These are phyloP conservation scores for Anthopleura sola DNA, from an alignment of 64 coral and sea anemone genomes.

Conservation along the genomic window DNA sequence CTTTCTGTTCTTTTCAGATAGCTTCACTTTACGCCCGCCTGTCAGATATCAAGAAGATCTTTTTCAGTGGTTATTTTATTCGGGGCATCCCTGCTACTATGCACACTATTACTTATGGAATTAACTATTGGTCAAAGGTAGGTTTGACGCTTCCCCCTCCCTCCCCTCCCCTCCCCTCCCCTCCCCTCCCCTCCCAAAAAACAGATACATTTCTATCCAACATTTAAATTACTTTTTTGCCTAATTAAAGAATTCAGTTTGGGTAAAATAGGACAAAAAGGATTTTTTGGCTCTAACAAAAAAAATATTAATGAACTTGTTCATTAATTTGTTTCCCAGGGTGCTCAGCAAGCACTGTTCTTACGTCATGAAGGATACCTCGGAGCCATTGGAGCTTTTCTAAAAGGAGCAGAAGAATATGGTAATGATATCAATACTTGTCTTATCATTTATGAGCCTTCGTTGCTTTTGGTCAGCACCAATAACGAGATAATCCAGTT, in stretches of 20 bases:
- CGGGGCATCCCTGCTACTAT: constrained; percentile 86
- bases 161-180: not conserved
- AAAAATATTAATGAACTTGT: no score
- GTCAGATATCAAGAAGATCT: constrained; percentile 73
- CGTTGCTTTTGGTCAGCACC: no score
- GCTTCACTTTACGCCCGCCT: constrained; percentile 88
- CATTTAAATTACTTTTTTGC: no score
- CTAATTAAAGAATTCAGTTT: no score
- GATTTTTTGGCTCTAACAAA: no score
- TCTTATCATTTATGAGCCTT: no score
- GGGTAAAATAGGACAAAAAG: not conserved
- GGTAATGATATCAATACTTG: not conserved
- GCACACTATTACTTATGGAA: constrained; percentile 84
- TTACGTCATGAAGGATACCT: constrained; percentile 95
- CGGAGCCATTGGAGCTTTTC: constrained; percentile 93
- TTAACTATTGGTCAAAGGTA: constrained; percentile 99
- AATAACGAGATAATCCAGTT: no score
- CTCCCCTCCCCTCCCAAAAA: not conserved
- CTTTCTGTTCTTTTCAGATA: constrained; percentile 50
- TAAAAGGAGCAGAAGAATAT: constrained; percentile 93
- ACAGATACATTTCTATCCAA: no score
- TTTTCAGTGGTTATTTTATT: constrained; percentile 96
- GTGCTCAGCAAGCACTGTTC: constrained; percentile 86
- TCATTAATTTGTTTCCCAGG: constrained; percentile 52
- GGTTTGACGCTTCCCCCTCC: not conserved